Base-by-base conservation (phyloP, 2,113 vertebrate species). In the Chascanopsetta lugubris region DNA sequence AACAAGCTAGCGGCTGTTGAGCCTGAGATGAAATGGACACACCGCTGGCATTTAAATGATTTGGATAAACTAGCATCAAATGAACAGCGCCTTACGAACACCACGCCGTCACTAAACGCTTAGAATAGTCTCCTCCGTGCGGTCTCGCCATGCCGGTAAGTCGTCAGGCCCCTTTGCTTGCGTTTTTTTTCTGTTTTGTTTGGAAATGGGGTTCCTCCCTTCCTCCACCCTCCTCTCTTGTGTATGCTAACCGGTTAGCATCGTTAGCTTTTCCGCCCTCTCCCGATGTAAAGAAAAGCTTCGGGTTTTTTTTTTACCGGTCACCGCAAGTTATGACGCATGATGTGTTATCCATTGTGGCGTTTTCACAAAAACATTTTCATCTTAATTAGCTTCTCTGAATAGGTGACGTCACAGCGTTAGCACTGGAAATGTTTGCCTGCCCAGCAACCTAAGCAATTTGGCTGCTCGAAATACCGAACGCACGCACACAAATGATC, bases 71-170 rank as follows among this genome's bases (percentile, higher is more conserved):
- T 15, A 2, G 4, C 47, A 8, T 56, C 62, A 24, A 8, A 61
- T 59, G 15, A 71, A 62, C 49, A 61, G 46, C 58, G 8, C 18
- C 27, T 43, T 20, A 21, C 13, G 21, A 45, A 18, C 26, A 20
- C 12, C 47, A 17, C 0, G n/a, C 4, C 18, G 3, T 46, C 22
- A 55, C 13, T 15, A 36, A 1, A 24, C 38, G 1, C 12, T 18
- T 18, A 36, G 4, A 43, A 26, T 8, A 69, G 8, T 4, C 8
- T 11, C 17, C 32, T 15, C 18, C 43, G 30, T 48, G 45, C 46
- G 4, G 5, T 62, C 3, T 46, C 55, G 75, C 46, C 0, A 92
- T 92, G 91, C 88, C 88, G 89, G 91, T 92, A 89, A 88, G 91
- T 80, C 50, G 38, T 15, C 27, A 42, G 18, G 46, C 24, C 6